Base-by-base conservation (phyloP, 2,888 invertebrate genomes). In the Diaperis boleti region DNA sequence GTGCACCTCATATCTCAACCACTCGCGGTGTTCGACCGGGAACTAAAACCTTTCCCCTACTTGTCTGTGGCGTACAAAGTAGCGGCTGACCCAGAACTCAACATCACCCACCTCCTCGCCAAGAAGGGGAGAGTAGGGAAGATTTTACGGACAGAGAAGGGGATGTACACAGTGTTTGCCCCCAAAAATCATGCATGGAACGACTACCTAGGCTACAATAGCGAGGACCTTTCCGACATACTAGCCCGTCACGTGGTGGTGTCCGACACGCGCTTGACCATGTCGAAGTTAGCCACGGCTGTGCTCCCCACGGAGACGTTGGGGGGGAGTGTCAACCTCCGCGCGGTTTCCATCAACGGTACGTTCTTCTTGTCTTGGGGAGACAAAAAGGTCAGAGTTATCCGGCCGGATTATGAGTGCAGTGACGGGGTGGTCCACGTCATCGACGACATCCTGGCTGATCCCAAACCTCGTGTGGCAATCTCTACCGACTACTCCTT, bases 371-470 rank as follows among this genome's bases (percentile, higher is more conserved):
- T 80, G 3, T 67, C 69, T 26, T 79, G 77, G 75, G 62, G 74
- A 3, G 89, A 89, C 59, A 88, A 88, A 76, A 88, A 88, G 85
- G 90, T 95, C 69, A 88, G 88, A 73, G 91, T 96, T 41, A 87
- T 90, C 78, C 88, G 95, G 65, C 91, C 96, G 1, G 94, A 97
- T 81, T 94, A 96, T 10, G 92, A 94, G 74, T 96, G 96, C 80
- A 95, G 92, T 79, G 95, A 97, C 80, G 97, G 97, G 31, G 91
- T 95, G 70, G 94, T 97, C 69, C 96, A 97, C 80, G 91, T 96
- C 65, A 92, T 97, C 75, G 95, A 95, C 78, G 87, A 87, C 5
- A 29, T 42, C 17, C 44, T 60, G 8, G 52, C 33, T 26, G 35
- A 13, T 11, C 26, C 41, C 13, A 41, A 42, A 7, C 7, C 26